Evolutionary conservation across 2,113 vertebrate genomes (phyloP).

Genomic region (Noturus placidus): DNA sequence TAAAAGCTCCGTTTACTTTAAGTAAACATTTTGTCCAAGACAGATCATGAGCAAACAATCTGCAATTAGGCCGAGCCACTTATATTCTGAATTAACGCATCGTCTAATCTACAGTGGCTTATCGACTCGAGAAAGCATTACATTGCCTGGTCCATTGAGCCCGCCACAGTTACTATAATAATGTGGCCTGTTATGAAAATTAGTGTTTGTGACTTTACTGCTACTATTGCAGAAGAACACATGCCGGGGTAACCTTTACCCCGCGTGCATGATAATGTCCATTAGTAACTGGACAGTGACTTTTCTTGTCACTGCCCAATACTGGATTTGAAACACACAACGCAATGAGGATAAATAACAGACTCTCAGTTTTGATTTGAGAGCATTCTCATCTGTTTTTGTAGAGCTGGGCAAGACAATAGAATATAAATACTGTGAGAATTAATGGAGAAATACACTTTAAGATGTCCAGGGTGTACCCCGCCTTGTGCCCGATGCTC

Average conservation of each 20-base stretch:
- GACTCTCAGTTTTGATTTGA: neutral
- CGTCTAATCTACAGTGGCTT: slow-evolving; percentile 28
- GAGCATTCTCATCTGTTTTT: neutral
- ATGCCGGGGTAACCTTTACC: neutral
- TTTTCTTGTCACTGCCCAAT: neutral
- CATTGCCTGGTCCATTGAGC: slow-evolving; percentile 10
- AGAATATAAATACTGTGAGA: neutral
- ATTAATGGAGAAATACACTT: neutral
- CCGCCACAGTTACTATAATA: slow-evolving; percentile 14
- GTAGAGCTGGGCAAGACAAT: neutral
- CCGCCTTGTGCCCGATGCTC: no score
- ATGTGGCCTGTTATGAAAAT: neutral
- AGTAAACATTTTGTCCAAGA: slow-evolving; percentile 30
- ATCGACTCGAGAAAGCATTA: slow-evolving; percentile 32
- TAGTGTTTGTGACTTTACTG: neutral
- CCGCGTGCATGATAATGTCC: neutral
- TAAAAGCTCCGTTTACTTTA: slow-evolving; percentile 36
- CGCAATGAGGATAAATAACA: neutral
- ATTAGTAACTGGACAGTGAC: neutral
- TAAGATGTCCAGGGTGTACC: no score
- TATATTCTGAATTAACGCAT: slow-evolving; percentile 36
- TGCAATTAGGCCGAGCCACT: slow-evolving; percentile 33
- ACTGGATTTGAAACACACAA: neutral
- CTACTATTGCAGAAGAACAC: neutral
- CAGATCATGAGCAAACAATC: slow-evolving; percentile 16